These are phyloP conservation scores for Oceanodroma tethys DNA, from an alignment of 2,113 vertebrate species.

Conservation along the genomic window DNA sequence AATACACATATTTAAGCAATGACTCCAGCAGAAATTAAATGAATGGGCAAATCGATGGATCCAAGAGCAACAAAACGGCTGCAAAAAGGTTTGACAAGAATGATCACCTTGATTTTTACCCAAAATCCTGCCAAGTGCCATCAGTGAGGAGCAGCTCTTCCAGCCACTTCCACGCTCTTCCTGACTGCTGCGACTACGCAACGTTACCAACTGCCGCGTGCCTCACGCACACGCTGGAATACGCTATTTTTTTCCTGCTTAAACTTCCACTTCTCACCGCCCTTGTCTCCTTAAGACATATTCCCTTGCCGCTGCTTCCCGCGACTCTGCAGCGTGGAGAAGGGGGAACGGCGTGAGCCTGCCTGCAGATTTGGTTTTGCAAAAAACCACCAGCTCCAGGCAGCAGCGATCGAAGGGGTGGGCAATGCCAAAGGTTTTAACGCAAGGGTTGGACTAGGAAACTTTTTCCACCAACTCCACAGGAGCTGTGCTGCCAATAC, in stretches of 20 bases:
- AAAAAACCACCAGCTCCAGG: background rate
- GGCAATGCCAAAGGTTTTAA: background rate
- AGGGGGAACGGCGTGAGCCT: background rate
- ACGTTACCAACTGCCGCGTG: fast-evolving
- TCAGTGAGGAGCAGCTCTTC: background rate
- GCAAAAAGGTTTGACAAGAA: background rate
- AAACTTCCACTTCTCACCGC: background rate
- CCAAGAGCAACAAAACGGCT: background rate
- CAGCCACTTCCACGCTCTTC: background rate
- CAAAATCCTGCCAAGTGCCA: background rate
- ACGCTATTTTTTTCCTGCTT: background rate
- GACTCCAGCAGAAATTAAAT: background rate
- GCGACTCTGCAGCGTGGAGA: fast-evolving
- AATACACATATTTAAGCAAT: background rate
- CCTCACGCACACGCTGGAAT: background rate
- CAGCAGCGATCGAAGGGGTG: fast-evolving
- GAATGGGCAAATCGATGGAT: background rate
- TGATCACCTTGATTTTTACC: background rate
- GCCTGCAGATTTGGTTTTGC: background rate
- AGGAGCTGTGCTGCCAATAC: background rate
- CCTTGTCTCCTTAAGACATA: background rate
- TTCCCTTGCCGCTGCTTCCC: background rate
- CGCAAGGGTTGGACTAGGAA: background rate
- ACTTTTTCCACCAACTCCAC: background rate
- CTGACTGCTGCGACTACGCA: fast-evolving